phyloP scores from a whole-genome alignment of 2,113 vertebrate species.

The Barbus barbus region DNA sequence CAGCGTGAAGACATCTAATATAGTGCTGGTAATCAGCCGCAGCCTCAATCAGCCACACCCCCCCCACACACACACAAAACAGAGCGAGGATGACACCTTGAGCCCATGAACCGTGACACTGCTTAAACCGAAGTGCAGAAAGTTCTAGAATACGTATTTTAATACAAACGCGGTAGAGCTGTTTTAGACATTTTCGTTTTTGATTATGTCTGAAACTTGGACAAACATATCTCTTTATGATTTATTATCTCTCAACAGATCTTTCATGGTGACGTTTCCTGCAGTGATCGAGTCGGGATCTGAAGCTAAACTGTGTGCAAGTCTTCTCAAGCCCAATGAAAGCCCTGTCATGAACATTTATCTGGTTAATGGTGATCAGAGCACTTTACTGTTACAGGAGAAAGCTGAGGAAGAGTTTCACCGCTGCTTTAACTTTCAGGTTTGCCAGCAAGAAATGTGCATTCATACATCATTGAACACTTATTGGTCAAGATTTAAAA shows the following conservation, averaged over 20 bases:
- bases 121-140: no score
- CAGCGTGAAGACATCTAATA: no score
- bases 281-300: conserved; percentile 67
- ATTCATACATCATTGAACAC: not conserved
- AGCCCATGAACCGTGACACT: no score
- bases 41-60: no score
- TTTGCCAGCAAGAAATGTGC: conserved; percentile 20
- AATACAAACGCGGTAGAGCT: not conserved
- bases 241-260: conserved; percentile 36
- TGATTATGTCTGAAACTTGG: no score
- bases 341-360: conserved; percentile 62
- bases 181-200: no score
- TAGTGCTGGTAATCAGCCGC: no score
- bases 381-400: conserved; percentile 35
- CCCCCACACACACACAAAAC: no score
- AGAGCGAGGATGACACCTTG: no score
- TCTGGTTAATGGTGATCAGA: conserved; percentile 44
- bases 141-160: not conserved
- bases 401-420: conserved; percentile 54
- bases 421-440: conserved; percentile 61
- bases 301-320: conserved; percentile 63
- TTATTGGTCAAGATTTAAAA: not conserved
- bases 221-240: not conserved
- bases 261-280: conserved; percentile 67
- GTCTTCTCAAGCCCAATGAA: conserved; percentile 66